Evolutionary conservation across 2,888 invertebrate species (phyloP).

Genomic region (Venustoraphidia nigricollis): DNA sequence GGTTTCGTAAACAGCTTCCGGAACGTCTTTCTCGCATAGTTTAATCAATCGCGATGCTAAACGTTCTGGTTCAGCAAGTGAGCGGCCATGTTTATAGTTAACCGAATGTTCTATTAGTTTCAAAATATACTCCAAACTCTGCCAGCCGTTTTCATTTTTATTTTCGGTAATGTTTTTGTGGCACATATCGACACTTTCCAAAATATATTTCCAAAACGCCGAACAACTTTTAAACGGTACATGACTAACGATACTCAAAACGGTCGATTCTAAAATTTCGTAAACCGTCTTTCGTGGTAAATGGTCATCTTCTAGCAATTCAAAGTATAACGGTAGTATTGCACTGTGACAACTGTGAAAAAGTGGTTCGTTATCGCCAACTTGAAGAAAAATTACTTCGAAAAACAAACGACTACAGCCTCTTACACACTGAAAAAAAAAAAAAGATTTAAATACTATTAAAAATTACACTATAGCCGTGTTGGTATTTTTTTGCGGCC

Average conservation of each 20-base stretch:
- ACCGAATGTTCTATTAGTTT: conserved; percentile 43
- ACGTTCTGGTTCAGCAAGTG: conserved; percentile 40
- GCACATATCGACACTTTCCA: conserved; percentile 24
- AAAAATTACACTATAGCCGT: conserved; percentile 3
- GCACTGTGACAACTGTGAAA: conserved; percentile 72
- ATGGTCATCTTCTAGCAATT: conserved; percentile 37
- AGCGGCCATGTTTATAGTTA: conserved; percentile 45
- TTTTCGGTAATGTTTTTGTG: conserved; percentile 12
- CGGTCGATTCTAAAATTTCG: conserved; percentile 46
- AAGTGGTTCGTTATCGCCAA: conserved; percentile 34
- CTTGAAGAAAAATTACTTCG: conserved; percentile 73
- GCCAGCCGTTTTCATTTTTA: conserved; percentile 12
- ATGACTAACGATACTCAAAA: conserved; percentile 43
- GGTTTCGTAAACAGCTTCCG: conserved; percentile 32
- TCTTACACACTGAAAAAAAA: conserved; percentile 42
- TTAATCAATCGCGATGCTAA: conserved; percentile 40
- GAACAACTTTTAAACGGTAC: conserved; percentile 46
- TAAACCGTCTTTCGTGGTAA: conserved; percentile 39
- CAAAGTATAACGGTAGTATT: conserved; percentile 51
- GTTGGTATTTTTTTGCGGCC: no score
- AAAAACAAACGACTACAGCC: conserved; percentile 81
- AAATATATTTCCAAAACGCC: conserved; percentile 47
- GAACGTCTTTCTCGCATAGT: conserved; percentile 31
- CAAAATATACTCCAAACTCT: conserved; percentile 29
- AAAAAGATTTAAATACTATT: neutral